A percentile compares a stretch with the other conserved stretches of the same genome.
phyloP scores from a whole-genome alignment of 2,888 invertebrate species.

The Drosophila affinis region DNA sequence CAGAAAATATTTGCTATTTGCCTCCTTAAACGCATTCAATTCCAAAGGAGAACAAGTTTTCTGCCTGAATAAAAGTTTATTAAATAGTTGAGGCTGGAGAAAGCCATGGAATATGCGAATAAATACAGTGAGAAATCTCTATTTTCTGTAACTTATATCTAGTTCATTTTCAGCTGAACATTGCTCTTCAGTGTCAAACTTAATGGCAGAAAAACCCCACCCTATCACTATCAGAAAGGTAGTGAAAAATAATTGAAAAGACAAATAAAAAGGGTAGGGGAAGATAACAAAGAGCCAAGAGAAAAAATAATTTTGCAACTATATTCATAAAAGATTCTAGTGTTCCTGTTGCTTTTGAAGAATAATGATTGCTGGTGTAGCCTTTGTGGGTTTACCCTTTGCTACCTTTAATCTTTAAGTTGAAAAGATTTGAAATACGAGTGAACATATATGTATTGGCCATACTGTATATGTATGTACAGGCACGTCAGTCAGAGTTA shows the following conservation, averaged over 20 bases:
- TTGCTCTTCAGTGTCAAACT: neutral
- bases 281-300: neutral
- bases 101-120: neutral
- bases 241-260: neutral
- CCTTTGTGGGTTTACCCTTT: slow-evolving; percentile 15
- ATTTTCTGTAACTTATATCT: too few species aligned
- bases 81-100: too few species aligned
- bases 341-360: slow-evolving; percentile 3
- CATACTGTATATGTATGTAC: neutral
- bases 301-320: neutral
- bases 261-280: neutral
- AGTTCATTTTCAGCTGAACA: neutral
- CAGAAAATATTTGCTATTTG: neutral
- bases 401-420: neutral
- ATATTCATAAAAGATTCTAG: neutral
- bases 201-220: neutral
- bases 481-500: slow-evolving; percentile 11
- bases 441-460: neutral
- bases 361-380: slow-evolving; percentile 3
- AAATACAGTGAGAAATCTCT: neutral
- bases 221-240: neutral
- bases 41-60: neutral
- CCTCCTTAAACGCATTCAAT: neutral
- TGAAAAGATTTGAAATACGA: slow-evolving; percentile 15
- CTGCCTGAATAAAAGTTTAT: too few species aligned